These are phyloP conservation scores for Meteorus colon DNA, from an alignment of 2,888 invertebrate genomes.

Conservation along the genomic window DNA sequence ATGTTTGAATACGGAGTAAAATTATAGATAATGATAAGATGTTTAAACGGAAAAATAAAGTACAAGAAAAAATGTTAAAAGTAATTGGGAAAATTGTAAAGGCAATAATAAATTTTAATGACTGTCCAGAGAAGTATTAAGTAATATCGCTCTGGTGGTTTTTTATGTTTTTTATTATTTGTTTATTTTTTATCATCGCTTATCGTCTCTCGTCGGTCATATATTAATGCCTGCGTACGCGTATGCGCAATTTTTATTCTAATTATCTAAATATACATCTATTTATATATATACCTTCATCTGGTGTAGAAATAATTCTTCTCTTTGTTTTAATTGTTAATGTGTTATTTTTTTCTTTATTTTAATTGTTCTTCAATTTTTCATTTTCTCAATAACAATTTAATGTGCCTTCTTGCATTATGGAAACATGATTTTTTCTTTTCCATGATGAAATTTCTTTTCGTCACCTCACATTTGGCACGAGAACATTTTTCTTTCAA, in stretches of 20 bases:
- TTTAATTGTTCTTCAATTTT: constrained; percentile 57
- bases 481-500: constrained; percentile 13
- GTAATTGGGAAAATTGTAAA: constrained; percentile 6
- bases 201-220: constrained; percentile 21
- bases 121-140: constrained; percentile 16
- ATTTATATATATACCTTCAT: constrained; percentile 54
- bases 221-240: constrained; percentile 53
- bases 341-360: constrained; percentile 35
- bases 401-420: constrained; percentile 22
- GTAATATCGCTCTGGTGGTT: not conserved
- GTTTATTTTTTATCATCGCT: constrained; percentile 2
- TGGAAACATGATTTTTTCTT: not conserved
- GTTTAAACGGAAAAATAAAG: constrained; percentile 8
- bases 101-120: constrained; percentile 9
- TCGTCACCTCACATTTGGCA: not conserved
- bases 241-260: constrained; percentile 61
- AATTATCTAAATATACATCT: constrained; percentile 69
- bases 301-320: constrained; percentile 69
- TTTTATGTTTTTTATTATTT: not conserved
- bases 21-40: not conserved
- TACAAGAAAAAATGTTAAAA: constrained; percentile 16
- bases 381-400: constrained; percentile 56
- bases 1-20: not conserved
- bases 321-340: constrained; percentile 46
- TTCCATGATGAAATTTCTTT: not conserved